Base-by-base conservation (phyloP, 2,888 invertebrate genomes). In the Acanthosoma haemorrhoidale region DNA sequence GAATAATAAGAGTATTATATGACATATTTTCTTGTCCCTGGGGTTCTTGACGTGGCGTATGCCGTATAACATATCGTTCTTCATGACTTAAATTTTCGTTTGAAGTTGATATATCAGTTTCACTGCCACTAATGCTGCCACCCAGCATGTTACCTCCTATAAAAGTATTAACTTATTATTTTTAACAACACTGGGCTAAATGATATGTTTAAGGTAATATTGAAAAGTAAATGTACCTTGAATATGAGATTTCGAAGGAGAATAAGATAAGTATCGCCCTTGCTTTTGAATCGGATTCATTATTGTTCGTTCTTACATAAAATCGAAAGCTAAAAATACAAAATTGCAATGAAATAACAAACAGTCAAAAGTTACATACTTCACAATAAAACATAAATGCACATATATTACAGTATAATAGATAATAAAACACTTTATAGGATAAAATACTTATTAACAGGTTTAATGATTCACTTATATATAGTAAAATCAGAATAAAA, bases 1-100 rank as follows among this genome's bases (percentile, higher is more conserved):
- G 91, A 77, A 92, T 92, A 75, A 92, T 91, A 58, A 92, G 84
- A 13, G 92, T 92, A 78, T 91, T 91, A 78, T 91, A 92, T 2
- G 90, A 89, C 31, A 89, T 74, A 80, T 90, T 92, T 80, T 94
- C 94, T 80, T 94, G 93, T 0, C 94, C 94, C 80, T 94, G 94
- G 0, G 94, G 94, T 79, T 94, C 94, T 77, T 94, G 94, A 38
- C 94, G 83, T 5, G 90, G 88, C 0, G 89, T 90, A 77, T 90
- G 90, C 74, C 89, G 83, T 73, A 92, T 89, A 58, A 91, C 90
- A 82, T 90, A 91, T 75, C 91, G 84, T 79, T 92, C 92, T 80
- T 92, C 92, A 77, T 90, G 86, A 36, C 91, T 92, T 74, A 95
- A 82, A 81, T 94, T 94, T 81, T 94, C 94, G 76, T 90, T 92